Base-by-base conservation (phyloP, 1,140 invertebrate species). In the Geopemphigus sp. region DNA sequence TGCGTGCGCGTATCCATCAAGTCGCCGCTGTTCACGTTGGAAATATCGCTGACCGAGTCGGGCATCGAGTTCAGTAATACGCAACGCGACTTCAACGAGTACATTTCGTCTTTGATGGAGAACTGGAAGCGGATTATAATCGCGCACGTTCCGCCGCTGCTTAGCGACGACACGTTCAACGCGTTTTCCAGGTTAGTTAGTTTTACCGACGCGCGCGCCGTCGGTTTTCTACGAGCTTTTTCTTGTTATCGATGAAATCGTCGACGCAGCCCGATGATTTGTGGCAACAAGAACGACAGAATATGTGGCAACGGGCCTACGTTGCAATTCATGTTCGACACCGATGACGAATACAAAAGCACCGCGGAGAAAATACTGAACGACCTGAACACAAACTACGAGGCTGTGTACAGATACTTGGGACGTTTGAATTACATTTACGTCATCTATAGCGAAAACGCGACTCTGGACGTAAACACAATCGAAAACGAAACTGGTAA, bases 31-130 rank as follows among this genome's bases (percentile, higher is more conserved):
- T 78, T 78, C 19, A 59, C 24, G 26, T 26, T 78, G 17, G 74
- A 78, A 5, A 39, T 59, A 47, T 63, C 6, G 12, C 19, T 78
- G 17, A 50, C 54, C 1, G 47, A 47, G 47, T 11, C 57, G 0
- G 39, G 39, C 50, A 63, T 63, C 2, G 57, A 78, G 24, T 45
- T 78, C 6, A 78, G 47, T 29, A 50, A 57, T 19, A 26, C 32
- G 1, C 57, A 45, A 50, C 5, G 26, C 6, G 74, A 78, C 22
- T 78, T 63, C 24, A 50, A 11, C 5, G 24, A n/a, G 1, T 78
- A 78, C 17, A 1, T 78, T 12, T 26, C 56, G 8, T 78, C 50
- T 61, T 78, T 78, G 19, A 47, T 78, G 39, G 74, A 78, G 26
- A 24, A 29, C 11, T 78, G 74, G 74, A 63, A 78, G 63, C n/a